phyloP scores from a whole-genome alignment of 2,888 invertebrate species.

The Liposcelis brunnea region DNA sequence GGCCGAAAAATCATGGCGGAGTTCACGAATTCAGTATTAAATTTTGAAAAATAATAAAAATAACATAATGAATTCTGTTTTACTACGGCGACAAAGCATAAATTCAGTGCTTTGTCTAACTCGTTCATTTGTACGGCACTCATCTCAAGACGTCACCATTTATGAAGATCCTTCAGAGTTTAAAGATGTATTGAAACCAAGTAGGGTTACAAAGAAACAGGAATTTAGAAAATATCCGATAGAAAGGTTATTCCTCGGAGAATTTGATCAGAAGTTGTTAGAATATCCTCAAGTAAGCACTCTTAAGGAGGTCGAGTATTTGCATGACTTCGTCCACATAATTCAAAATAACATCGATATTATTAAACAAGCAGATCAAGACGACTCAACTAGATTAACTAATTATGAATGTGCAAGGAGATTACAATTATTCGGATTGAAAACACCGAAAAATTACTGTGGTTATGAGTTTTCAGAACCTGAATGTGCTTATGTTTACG shows the following conservation, averaged over 20 bases:
- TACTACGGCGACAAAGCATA: no score
- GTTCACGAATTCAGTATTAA: no score
- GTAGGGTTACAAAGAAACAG: no score
- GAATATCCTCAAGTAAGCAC: neutral
- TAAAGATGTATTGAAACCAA: neutral
- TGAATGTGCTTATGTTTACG: neutral
- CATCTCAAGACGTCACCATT: no score
- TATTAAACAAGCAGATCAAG: neutral
- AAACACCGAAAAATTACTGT: neutral
- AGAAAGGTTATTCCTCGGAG: neutral
- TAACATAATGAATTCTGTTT: no score
- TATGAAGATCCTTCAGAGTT: neutral
- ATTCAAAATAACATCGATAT: neutral
- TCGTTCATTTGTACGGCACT: no score
- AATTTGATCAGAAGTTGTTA: neutral
- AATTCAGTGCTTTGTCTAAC: no score
- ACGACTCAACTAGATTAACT: neutral
- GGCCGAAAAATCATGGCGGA: no score
- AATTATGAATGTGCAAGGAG: neutral
- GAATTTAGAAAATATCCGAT: neutral
- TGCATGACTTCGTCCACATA: neutral
- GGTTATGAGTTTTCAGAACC: neutral
- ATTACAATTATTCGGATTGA: neutral
- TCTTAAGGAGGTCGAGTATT: neutral
- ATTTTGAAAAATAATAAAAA: no score